Conservation (phyloP, 2,113 vertebrate species). For the Oriolus oriolus region DNA sequence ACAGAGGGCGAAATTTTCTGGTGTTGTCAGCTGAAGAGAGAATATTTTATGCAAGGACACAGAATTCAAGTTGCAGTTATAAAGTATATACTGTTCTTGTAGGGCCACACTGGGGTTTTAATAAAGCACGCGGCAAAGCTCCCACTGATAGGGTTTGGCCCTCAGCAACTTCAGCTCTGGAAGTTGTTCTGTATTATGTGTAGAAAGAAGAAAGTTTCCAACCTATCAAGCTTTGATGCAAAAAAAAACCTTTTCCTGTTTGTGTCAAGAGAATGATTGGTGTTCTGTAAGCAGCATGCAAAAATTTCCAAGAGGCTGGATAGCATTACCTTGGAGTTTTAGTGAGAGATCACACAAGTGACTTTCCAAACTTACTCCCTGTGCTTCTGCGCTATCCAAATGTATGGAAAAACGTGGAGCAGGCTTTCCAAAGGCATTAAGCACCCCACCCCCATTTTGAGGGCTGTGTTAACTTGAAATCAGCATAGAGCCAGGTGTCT, state of each 20-base stretch:
- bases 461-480: not conserved
- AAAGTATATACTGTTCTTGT: not conserved
- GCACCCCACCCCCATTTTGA: not conserved
- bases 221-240: not conserved
- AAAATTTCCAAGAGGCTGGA: not conserved
- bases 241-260: not conserved
- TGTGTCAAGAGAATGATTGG: not conserved
- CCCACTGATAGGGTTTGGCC: not conserved
- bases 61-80: not conserved
- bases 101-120: not conserved
- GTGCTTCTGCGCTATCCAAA: not conserved
- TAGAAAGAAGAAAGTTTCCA: not conserved
- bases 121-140: not conserved
- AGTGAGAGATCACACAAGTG: not conserved
- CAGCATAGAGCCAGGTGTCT: not conserved
- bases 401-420: not conserved
- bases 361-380: not conserved
- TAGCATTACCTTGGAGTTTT: not conserved
- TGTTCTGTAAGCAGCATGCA: not conserved
- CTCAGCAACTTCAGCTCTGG: not conserved
- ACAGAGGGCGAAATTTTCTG: not conserved
- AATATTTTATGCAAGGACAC: not conserved
- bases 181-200: not conserved
- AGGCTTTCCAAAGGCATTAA: not conserved
- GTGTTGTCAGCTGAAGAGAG: not conserved